Percentiles rank a stretch among this genome's conserved stretches.
These are phyloP conservation scores for Hiodon alosoides DNA, from an alignment of 2,113 vertebrate species.

Conservation along the genomic window DNA sequence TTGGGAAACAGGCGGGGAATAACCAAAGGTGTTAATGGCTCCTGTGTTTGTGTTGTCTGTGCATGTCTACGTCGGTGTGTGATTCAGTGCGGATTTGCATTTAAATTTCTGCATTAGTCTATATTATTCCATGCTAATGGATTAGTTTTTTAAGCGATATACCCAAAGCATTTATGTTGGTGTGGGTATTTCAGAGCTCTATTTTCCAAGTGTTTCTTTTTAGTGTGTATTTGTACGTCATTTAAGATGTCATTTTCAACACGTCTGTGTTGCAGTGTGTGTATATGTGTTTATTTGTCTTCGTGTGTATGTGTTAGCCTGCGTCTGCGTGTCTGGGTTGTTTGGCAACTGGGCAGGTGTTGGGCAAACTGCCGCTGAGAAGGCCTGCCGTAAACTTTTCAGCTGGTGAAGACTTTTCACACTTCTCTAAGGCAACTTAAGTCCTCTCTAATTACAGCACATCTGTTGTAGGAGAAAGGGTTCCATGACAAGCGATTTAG, in stretches of 20 bases:
- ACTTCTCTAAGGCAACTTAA: constrained; percentile 69
- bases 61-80: neutral
- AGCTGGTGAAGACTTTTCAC: constrained; percentile 63
- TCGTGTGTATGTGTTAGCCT: constrained; percentile 24
- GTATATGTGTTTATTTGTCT: constrained; percentile 21
- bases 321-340: constrained; percentile 3
- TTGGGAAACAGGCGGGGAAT: constrained; percentile 69
- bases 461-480: constrained; percentile 68
- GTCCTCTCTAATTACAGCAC: constrained; percentile 72
- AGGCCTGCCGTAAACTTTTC: constrained; percentile 58
- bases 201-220: too few relatives aligned
- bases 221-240: too few relatives aligned
- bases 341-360: constrained; percentile 13
- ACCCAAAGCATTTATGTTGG: too few relatives aligned
- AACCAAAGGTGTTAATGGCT: constrained; percentile 98
- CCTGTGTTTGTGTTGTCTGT: neutral
- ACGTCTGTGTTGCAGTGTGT: neutral
- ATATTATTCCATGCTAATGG: too few relatives aligned
- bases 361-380: constrained; percentile 26
- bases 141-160: too few relatives aligned
- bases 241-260: neutral
- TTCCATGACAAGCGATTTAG: constrained; percentile 68
- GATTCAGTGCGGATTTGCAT: neutral
- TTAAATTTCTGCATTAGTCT: neutral
- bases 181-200: too few relatives aligned